These are phyloP conservation scores for Strix aluco DNA, from an alignment of 2,113 vertebrate species.

Conservation along the genomic window DNA sequence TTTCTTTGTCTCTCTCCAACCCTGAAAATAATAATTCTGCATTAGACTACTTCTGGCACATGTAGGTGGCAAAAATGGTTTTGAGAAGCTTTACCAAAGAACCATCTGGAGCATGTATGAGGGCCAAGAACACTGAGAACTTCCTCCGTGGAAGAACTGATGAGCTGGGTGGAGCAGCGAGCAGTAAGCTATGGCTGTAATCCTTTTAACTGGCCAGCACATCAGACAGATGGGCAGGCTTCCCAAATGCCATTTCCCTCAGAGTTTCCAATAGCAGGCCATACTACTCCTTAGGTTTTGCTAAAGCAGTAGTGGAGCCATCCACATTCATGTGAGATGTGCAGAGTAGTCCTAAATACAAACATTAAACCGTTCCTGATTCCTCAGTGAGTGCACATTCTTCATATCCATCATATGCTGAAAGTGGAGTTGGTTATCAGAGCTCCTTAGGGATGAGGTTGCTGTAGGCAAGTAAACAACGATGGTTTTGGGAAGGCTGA, in stretches of 20 bases:
- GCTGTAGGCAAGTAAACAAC: neutral
- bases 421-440: neutral
- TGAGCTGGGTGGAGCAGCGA: neutral
- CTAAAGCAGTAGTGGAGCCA: neutral
- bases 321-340: neutral
- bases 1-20: neutral
- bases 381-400: neutral
- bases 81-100: constrained; percentile 14
- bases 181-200: neutral
- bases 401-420: neutral
- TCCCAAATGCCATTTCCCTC: neutral
- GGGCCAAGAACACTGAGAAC: neutral
- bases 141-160: neutral
- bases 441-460: neutral
- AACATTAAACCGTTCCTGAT: neutral
- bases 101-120: neutral
- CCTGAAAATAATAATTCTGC: neutral
- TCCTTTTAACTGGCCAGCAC: neutral
- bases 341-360: neutral
- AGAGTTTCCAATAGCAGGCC: neutral
- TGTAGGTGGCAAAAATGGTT: neutral
- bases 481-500: neutral
- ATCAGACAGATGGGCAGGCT: neutral
- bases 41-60: neutral
- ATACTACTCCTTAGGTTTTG: neutral